A percentile compares a stretch with the other conserved stretches of the same genome.
These are phyloP conservation scores for Machimus atricapillus DNA, from an alignment of 2,888 invertebrate species.

Conservation along the genomic window DNA sequence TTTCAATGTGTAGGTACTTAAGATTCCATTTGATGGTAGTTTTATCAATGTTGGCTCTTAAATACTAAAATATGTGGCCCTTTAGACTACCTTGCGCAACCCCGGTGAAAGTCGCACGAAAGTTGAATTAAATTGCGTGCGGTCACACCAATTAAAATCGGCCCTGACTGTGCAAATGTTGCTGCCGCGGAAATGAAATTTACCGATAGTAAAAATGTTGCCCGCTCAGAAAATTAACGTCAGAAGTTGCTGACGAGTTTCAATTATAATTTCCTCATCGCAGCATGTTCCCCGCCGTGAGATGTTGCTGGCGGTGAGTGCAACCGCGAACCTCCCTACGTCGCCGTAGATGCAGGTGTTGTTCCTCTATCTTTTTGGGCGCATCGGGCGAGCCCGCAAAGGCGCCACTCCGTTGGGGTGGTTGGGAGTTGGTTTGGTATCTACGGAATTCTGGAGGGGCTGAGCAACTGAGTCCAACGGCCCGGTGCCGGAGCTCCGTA, in stretches of 20 bases:
- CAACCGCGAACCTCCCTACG: background rate
- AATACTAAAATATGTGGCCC: background rate
- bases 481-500: background rate
- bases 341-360: background rate
- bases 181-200: background rate
- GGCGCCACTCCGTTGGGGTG: background rate
- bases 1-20: no score
- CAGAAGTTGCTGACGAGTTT: background rate
- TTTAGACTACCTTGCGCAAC: background rate
- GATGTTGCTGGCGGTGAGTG: background rate
- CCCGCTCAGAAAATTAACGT: background rate
- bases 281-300: background rate
- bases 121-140: background rate
- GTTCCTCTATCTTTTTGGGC: background rate
- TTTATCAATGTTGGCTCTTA: background rate
- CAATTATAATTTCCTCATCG: background rate
- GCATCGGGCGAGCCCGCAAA: background rate
- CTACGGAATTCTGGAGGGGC: background rate
- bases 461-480: background rate
- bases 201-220: background rate
- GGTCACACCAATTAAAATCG: slow-evolving; percentile 8
- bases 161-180: slow-evolving; percentile 7
- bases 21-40: background rate
- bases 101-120: background rate
- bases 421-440: background rate